Evolutionary conservation across 2,888 invertebrate species (phyloP), one percentile per base, ranked within the genome.

Genomic region (Xestia c-nigrum): DNA sequence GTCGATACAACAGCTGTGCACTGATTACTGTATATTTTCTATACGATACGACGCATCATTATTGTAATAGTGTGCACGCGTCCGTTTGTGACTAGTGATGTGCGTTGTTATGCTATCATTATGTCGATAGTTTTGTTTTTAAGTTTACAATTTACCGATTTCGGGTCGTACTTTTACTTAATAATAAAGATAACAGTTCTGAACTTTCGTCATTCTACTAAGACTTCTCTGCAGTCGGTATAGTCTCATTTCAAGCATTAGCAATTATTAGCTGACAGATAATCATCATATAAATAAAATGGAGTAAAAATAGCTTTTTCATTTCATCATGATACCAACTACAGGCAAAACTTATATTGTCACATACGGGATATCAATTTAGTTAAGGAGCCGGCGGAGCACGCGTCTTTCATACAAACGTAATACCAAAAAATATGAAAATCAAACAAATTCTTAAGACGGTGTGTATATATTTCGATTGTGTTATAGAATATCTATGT

Each of bases 1-100:
- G 89, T 90, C 91, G 90, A 92, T 92, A 91, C 88, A 90, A 91
- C 93, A 93, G 90, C 90, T 91, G 89, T 87, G 80, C 81, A 88
- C 80, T 89, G 90, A 94, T 94, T 94, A 92, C 94, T 92, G 93
- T 93, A 91, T 93, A 93, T 93, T 93, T 93, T 94, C 94, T 93
- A 91, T 90, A 92, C 91, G 89, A 91, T 85, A 74, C 76, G 74
- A 84, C 47, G 72, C 91, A 90, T 92, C 92, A 94, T 95, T 95
- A 95, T 87, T 74, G 91, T 94, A 94, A 95, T 94, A 88, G 91
- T 88, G 89, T 83, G 89, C 94, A 94, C 94, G 94, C 93, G 94
- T 87, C 88, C 80, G 74, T 43, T 85, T 78, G 79, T 74, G 16
- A 38, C 59, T 77, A 83, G 83, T 85, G 85, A 76, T 83, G 84